A percentile compares a stretch with the other conserved stretches of the same genome.
phyloP scores from a whole-genome alignment of 2,797 vertebrate species.

The Channallabes apus region DNA sequence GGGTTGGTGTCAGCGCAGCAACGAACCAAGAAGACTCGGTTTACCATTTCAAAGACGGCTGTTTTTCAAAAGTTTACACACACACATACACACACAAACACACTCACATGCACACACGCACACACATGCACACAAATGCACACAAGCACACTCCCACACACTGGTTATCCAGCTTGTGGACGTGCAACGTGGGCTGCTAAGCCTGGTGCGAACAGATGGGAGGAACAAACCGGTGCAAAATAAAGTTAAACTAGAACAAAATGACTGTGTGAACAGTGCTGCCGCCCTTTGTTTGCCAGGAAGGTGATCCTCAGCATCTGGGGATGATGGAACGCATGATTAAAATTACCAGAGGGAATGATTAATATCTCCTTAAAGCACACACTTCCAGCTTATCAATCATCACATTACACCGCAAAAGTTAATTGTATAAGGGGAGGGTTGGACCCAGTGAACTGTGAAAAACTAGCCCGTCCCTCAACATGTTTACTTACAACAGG shows the following conservation, averaged over 20 bases:
- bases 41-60: constrained; percentile 80
- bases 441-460: constrained; percentile 94
- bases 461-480: constrained; percentile 95
- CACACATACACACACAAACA: constrained; percentile 47
- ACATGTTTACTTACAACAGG: constrained; percentile 99
- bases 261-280: constrained; percentile 85
- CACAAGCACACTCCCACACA: constrained; percentile 75
- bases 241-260: constrained; percentile 91
- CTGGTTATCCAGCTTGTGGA: constrained; percentile 77
- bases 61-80: constrained; percentile 78
- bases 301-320: constrained; percentile 99
- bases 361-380: constrained; percentile 99
- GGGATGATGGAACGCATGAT: constrained; percentile 98
- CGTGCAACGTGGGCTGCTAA: constrained; percentile 78
- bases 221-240: constrained; percentile 79
- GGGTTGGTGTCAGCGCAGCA: constrained; percentile 74
- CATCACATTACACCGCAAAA: constrained; percentile 99
- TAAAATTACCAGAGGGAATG: constrained; percentile 99
- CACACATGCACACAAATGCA: constrained; percentile 52
- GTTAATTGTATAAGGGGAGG: constrained; percentile 96
- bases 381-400: constrained; percentile 99
- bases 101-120: constrained; percentile 55
- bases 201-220: constrained; percentile 83
- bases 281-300: constrained; percentile 97
- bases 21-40: constrained; percentile 75